Evolutionary conservation across 2,888 invertebrate genomes (phyloP), one percentile per base, ranked within the genome.

Genomic region (Hemithea aestivaria): DNA sequence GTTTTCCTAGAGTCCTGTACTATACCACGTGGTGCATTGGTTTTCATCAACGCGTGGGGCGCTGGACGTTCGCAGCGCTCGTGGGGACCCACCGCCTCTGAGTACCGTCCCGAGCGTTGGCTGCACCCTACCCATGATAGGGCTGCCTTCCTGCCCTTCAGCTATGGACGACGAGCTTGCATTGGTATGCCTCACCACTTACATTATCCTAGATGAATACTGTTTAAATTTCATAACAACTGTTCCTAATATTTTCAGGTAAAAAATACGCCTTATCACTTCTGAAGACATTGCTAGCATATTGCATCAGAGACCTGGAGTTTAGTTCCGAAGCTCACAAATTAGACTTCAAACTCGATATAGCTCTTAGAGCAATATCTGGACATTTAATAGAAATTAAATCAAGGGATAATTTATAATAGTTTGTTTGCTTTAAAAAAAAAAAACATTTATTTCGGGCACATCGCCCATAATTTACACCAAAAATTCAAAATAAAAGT

Each of bases 71-170:
- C 75, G 0, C 45, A 33, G 1, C 56, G 53, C 0, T 27, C 43
- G 8, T 83, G 80, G 81, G 80, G 81, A 0, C 28, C 55, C 0
- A 74, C 77, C 29, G 78, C 71, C 0, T 35, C 29, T 2, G 41
- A 58, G 27, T 83, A 54, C 54, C 48, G 56, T 0, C 81, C 82
- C 0, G 78, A 79, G 40, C 57, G 82, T 1, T 83, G 82, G 82
- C 48, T 74, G 24, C 46, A 30, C 0, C 51, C 40, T 5, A 20
- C 50, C 0, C 55, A 51, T 34, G 47, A 10, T 32, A 44, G 62
- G 0, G 56, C 59, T 8, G 73, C 80, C 0, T 47, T 47, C 28
- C 29, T 47, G 1, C 27, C 50, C 3, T 50, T 47, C 23, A 45
- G 50, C 20, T 50, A 47, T 25, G 51, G 51, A 25, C 28, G 48